Percentiles rank a stretch among this genome's conserved stretches.
Conservation (phyloP, 92 coral and sea anemone species). For the Palythoa heliodiscus region DNA sequence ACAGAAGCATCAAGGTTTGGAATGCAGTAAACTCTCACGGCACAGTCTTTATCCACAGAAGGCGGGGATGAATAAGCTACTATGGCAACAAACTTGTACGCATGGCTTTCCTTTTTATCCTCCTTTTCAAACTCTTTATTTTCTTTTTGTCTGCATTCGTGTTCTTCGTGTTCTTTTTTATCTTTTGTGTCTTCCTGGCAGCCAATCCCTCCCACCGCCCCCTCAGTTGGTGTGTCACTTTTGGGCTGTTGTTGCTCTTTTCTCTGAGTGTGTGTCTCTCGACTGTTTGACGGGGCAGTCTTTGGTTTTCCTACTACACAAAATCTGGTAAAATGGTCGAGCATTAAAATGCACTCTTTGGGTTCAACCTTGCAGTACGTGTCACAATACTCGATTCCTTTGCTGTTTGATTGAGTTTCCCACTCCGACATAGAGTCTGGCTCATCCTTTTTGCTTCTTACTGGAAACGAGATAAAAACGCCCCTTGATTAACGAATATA, state of each 20-base stretch:
- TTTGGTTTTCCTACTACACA: slow-evolving; percentile 23
- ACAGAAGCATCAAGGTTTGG: slow-evolving; percentile 14
- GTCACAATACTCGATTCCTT: background rate
- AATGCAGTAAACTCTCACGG: slow-evolving; percentile 25
- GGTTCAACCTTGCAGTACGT: slow-evolving; percentile 18
- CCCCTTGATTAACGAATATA: background rate
- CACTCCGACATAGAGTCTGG: background rate
- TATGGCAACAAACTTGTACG: background rate
- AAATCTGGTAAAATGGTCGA: slow-evolving; percentile 34
- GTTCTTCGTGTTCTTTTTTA: background rate
- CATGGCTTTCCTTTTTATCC: background rate
- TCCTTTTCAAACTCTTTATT: background rate
- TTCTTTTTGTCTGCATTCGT: background rate
- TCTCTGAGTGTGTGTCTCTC: background rate
- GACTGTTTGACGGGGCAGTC: background rate
- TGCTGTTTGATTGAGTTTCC: slow-evolving; percentile 4
- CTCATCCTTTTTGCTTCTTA: background rate
- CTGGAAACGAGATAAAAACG: background rate
- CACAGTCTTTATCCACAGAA: slow-evolving; percentile 13
- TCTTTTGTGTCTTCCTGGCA: background rate
- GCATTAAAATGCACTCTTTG: slow-evolving; percentile 11
- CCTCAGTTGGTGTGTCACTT: background rate
- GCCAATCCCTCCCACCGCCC: background rate
- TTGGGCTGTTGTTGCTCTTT: background rate
- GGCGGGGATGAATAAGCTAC: slow-evolving; percentile 25